phyloP scores from a whole-genome alignment of 2,113 vertebrate genomes.

The Felis chaus region DNA sequence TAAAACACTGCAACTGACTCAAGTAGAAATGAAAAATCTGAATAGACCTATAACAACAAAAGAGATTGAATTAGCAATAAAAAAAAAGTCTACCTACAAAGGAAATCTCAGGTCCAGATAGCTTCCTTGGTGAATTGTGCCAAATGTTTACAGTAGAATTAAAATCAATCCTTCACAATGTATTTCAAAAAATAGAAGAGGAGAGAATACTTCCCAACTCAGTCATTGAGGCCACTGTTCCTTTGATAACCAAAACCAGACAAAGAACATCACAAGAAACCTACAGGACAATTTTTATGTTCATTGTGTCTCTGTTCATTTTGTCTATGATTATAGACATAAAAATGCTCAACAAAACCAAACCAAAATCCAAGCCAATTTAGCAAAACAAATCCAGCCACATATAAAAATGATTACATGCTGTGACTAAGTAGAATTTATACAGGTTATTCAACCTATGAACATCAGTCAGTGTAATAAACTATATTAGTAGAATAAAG shows the following conservation, averaged over 20 bases:
- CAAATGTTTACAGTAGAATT: neutral
- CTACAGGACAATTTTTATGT: neutral
- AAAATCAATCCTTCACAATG: neutral
- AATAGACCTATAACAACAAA: neutral
- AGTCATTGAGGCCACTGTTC: neutral
- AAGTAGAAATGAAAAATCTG: constrained; percentile 35
- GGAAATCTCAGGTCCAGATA: neutral
- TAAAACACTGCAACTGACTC: neutral
- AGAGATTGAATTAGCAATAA: constrained; percentile 34
- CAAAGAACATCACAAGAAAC: neutral
- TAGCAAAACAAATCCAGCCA: neutral
- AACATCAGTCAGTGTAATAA: neutral
- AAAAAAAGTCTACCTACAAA: neutral
- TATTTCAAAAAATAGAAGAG: neutral
- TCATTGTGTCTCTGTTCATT: neutral
- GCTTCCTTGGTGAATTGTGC: neutral
- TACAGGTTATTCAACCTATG: neutral
- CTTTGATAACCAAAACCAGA: neutral
- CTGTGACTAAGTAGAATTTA: neutral
- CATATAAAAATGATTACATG: neutral
- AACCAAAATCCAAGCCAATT: neutral
- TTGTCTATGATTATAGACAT: neutral
- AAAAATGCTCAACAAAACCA: constrained; percentile 26
- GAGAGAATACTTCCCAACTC: neutral
- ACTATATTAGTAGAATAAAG: neutral